A percentile compares a stretch with the other conserved stretches of the same genome.
phyloP scores from a whole-genome alignment of 1,140 invertebrate genomes.

The Aphidius ervi region DNA sequence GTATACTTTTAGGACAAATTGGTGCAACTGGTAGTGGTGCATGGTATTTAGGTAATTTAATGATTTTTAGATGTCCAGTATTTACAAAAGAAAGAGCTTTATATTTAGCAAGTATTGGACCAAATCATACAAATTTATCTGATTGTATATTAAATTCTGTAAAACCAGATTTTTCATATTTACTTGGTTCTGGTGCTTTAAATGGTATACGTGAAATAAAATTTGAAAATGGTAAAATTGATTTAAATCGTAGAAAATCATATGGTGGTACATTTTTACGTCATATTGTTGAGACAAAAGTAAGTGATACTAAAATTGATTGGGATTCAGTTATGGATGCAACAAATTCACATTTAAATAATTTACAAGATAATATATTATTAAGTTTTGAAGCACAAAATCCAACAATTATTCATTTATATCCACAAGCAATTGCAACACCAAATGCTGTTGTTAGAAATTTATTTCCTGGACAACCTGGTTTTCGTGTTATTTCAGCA shows the following conservation, averaged over 20 bases:
- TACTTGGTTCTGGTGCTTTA: slow-evolving; percentile 48
- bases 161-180: slow-evolving; percentile 49
- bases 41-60: slow-evolving; percentile 55
- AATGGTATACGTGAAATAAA: slow-evolving; percentile 44
- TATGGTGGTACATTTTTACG: slow-evolving; percentile 44
- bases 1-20: slow-evolving; percentile 52
- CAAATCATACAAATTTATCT: slow-evolving; percentile 53
- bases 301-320: slow-evolving; percentile 44
- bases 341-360: slow-evolving; percentile 47
- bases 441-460: slow-evolving; percentile 49
- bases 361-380: slow-evolving; percentile 59
- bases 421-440: slow-evolving; percentile 57
- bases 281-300: slow-evolving; percentile 39
- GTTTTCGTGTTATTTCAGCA: slow-evolving; percentile 48
- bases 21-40: slow-evolving; percentile 43
- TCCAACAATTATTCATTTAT: slow-evolving; percentile 56
- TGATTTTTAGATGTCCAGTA: slow-evolving; percentile 54
- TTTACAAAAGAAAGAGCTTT: slow-evolving; percentile 52
- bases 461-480: slow-evolving; percentile 51
- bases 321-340: slow-evolving; percentile 51
- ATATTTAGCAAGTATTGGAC: slow-evolving; percentile 52
- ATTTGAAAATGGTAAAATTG: slow-evolving; percentile 45
- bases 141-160: slow-evolving; percentile 50
- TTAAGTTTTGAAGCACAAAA: slow-evolving; percentile 58
- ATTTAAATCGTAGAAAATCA: slow-evolving; percentile 40